Base-by-base conservation (phyloP, 2,797 vertebrate species). In the Notoglanidium macrostoma region DNA sequence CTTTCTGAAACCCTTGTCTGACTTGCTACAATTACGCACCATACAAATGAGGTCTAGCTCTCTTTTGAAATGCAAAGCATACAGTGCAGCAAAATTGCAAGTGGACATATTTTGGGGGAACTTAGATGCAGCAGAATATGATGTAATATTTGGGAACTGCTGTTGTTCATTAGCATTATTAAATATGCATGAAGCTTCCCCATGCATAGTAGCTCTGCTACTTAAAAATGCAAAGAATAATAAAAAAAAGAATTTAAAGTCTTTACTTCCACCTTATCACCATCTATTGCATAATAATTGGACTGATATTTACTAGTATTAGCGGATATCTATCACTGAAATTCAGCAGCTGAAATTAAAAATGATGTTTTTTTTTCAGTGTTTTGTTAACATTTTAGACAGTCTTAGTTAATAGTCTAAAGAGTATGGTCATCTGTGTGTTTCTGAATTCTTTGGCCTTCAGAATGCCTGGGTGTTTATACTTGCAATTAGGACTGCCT, bases 401-500 rank as follows among this genome's bases (percentile, higher is more conserved):
- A 55, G n/a, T 32, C 29, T 40, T 40, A 44, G 35, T 61, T 59
- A 79, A 61, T 26, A 40, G 32, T 79, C 21, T 59, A 40, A 10
- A 44, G 32, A 40, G 32, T 59, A 6, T 9, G 5, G 54, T 40
- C 77, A 59, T 79, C 32, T 23, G 44, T 2, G 2, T 23, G 32
- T 79, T 55, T 59, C 49, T 17, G 11, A 77, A 26, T 17, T 21
- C 74, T 29, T 29, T 77, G 49, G 49, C n/a, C 15, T 35, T 35
- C 29, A 35, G 76, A 78, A 32, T 35, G 76, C 35, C 76, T 78
- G 76, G 26, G 17, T 57, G 51, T 77, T 77, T 77, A 77, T 55
- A 32, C 51, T 77, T 55, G 74, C 17, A 67, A 83, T 83, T 83
- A 67, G 12, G 61, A 51, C 80, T 29, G 61, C 80, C n/a, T 65